Evolutionary conservation across 2,888 invertebrate genomes (phyloP), one percentile per base, ranked within the genome.

Genomic region (Trissolcus japonicus): DNA sequence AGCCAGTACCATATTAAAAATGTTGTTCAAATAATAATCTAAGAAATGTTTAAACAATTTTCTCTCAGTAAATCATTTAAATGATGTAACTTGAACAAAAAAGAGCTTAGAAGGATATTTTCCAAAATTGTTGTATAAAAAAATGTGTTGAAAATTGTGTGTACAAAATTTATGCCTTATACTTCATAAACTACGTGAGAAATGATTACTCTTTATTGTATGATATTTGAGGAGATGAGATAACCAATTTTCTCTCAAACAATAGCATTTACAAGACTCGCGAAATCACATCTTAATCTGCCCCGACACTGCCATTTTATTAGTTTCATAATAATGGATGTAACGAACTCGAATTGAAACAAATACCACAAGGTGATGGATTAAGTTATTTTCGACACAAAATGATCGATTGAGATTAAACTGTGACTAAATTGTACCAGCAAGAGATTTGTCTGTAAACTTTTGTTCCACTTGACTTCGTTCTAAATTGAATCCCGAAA

Each of bases 201-300:
- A 63, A 63, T 57, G 11, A 19, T 11, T 43, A 35, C 40, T 56
- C 56, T 56, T 56, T 56, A 43, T 43, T 57, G 14, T 17, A 21
- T 57, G 43, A 46, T 57, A 57, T 57, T 57, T 57, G 43, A 16
- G 29, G 4, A 48, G 60, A 60, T 46, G 48, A 48, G 29, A 60
- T 60, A 48, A 14, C 14, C 21, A 17, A 50, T 62, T 35, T 35
- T 35, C 35, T 35, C 35, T 56, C 48, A 69, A 41, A 71, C 71
- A 62, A 62, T 71, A 71, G 54, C 68, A 60, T 53, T 71, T 51
- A 61, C 53, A n/a, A 29, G 16, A 61, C 62, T 57, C 19, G 14
- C 40, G 53, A 41, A 63, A 71, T 63, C 57, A 57, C 57, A 57
- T 41, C 66, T 73, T 29, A 65, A 40, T 71, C 25, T 57, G 35